Percentiles rank a stretch among this genome's conserved stretches.
Evolutionary conservation across 1,140 invertebrate species (phyloP).

Genomic region (Neodiprion virginianus): DNA sequence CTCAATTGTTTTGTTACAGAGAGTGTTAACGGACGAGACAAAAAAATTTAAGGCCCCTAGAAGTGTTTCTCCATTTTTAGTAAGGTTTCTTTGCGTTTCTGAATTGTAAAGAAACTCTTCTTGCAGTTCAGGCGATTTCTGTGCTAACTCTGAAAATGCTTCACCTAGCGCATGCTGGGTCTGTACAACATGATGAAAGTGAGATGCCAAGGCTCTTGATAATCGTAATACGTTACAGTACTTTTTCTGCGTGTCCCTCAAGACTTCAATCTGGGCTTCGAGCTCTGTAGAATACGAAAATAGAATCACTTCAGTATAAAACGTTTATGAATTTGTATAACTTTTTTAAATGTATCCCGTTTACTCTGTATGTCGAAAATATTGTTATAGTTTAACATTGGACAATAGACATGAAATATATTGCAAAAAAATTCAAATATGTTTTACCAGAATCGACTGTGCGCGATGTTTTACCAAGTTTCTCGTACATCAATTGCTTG

Average conservation of each 20-base stretch:
- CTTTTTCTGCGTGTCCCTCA: conserved; percentile 93
- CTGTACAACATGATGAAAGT: conserved; percentile 89
- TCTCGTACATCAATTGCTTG: conserved; percentile 93
- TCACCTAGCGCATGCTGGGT: conserved; percentile 86
- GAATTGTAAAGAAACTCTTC: conserved; percentile 95
- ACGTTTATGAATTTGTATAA: conserved; percentile 13
- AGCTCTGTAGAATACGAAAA: conserved; percentile 70
- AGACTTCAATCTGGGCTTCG: conserved; percentile 89
- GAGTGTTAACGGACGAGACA: conserved; percentile 91
- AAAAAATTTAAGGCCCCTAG: conserved; percentile 94
- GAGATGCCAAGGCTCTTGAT: conserved; percentile 82
- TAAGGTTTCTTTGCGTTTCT: conserved; percentile 91
- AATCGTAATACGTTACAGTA: conserved; percentile 89
- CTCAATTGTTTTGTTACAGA: conserved; percentile 97
- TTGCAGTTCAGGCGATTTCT: conserved; percentile 93
- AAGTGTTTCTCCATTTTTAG: conserved; percentile 93
- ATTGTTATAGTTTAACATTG: too few species aligned
- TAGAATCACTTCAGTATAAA: conserved; percentile 24
- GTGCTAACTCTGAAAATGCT: conserved; percentile 93
- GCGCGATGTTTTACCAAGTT: conserved; percentile 89
- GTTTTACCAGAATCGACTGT: conserved; percentile 84
- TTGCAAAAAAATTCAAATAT: conserved; percentile 27
- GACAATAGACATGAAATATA: too few species aligned
- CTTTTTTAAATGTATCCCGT: neutral
- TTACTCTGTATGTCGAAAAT: too few species aligned